phyloP scores from a whole-genome alignment of 2,113 vertebrate genomes.

The Athene cunicularia region DNA sequence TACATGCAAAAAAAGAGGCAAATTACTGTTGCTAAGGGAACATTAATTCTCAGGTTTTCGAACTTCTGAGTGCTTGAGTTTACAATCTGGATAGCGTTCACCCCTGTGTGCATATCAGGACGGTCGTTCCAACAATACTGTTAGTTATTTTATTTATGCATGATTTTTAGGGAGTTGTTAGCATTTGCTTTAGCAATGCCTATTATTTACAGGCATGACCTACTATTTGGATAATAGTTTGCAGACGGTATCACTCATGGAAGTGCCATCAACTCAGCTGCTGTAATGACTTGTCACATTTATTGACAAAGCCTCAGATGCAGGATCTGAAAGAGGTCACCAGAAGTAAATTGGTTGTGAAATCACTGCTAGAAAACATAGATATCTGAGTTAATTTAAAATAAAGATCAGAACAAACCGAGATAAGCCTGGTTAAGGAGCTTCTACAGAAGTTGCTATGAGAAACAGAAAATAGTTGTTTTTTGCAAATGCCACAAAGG shows the following conservation, averaged over 20 bases:
- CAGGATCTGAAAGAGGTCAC: neutral
- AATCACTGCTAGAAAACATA: neutral
- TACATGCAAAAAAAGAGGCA: neutral
- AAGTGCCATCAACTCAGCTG: neutral
- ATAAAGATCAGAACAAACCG: neutral
- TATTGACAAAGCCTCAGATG: neutral
- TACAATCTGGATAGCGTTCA: fast-evolving
- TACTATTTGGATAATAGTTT: neutral
- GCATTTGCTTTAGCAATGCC: neutral
- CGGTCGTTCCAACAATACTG: fast-evolving
- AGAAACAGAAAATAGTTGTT: neutral
- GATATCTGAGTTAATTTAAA: neutral
- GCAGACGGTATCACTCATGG: neutral
- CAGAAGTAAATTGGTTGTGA: neutral
- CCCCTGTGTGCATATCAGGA: fast-evolving
- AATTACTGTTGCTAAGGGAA: neutral
- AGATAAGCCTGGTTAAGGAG: neutral
- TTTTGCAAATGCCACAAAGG: neutral
- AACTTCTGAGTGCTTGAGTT: fast-evolving
- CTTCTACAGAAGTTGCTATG: neutral
- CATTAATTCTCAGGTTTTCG: neutral
- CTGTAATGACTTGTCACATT: neutral
- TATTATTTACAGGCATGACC: neutral
- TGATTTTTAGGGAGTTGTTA: neutral
- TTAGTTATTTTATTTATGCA: neutral